Base-by-base conservation (phyloP, 2,113 vertebrate genomes). In the Pelmatolapia mariae region DNA sequence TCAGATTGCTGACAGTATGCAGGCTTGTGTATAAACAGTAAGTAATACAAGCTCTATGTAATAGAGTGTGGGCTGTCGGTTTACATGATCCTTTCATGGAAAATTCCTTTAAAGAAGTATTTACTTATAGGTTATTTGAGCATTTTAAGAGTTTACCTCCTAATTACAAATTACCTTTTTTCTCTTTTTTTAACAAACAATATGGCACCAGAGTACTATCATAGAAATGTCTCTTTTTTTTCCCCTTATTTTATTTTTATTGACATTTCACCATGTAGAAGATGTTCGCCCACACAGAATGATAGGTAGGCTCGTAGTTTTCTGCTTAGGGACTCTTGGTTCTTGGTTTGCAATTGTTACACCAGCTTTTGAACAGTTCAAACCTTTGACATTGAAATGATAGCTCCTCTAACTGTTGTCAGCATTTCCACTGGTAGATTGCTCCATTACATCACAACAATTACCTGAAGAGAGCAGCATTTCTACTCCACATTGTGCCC, bases 91-190 rank as follows among this genome's bases (percentile, higher is more conserved):
- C 29, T 63, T 19, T 50, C 15, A 10, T 71, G 45, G 53, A 80
- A 79, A 86, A 31, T 54, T 87, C 79, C 53, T 71, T 66, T 10
- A 24, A 45, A 76, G 16, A 16, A 59, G 43, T 31, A 47, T 76
- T 85, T 82, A 26, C 71, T 56, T 33, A 45, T 8, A 80, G 24
- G 29, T 50, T 24, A 78, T 68, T 85, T 82, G 15, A 47, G 52
- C 84, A 89, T 79, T 88, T 85, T 81, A 40, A 45, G 86, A 76
- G 56, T 84, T 84, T 86, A n/a, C 36, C 6, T 80, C 53, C 53
- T 54, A 84, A 43, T 68, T 82, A 50, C 22, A 26, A 7, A 50
- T 7, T 15, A 15, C 5, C 31, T 2, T 80, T 63, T 52, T 36
- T 19, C 4, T 7, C 43, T 16, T 15, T 57, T 61, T 59, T 57